Conservation (phyloP, 2,797 vertebrate species). For the Kryptolebias ocellatus region DNA sequence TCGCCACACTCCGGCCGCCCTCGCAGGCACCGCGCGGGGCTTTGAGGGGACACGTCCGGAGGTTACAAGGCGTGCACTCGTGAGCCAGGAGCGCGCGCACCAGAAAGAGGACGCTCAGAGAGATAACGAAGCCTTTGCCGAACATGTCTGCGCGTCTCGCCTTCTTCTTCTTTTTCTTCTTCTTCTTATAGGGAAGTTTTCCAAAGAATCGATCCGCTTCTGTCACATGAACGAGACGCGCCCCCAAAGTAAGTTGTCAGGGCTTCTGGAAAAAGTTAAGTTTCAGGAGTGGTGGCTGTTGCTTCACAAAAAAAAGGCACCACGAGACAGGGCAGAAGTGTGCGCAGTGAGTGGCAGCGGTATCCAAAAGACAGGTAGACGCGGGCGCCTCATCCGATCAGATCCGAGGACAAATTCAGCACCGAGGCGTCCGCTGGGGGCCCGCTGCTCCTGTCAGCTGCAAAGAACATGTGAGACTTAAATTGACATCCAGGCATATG, state of each 20-base stretch:
- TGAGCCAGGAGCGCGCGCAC: constrained; percentile 66
- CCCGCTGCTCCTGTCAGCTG: constrained; percentile 51
- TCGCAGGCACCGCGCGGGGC: constrained; percentile 68
- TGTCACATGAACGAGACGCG: constrained; percentile 20
- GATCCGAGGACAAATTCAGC: constrained; percentile 31
- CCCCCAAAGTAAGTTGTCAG: constrained; percentile 63
- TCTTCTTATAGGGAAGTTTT: constrained; percentile 9
- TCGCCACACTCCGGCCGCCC: constrained; percentile 69
- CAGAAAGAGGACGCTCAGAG: constrained; percentile 67
- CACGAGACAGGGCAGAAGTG: constrained; percentile 41
- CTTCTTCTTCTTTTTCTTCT: too few relatives aligned
- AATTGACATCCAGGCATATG: constrained; percentile 78
- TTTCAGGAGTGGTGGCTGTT: neutral
- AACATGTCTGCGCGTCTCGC: constrained; percentile 62
- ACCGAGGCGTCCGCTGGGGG: constrained; percentile 18
- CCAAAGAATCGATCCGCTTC: constrained; percentile 31
- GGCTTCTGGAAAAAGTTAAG: constrained; percentile 25
- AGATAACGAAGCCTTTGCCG: constrained; percentile 53
- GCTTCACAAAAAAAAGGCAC: constrained; percentile 19
- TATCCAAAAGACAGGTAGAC: constrained; percentile 55
- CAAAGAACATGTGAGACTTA: constrained; percentile 70
- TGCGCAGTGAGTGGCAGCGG: constrained; percentile 32
- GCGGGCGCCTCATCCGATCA: constrained; percentile 29
- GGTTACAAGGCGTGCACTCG: constrained; percentile 78
- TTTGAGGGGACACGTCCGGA: constrained; percentile 72